phyloP scores from a whole-genome alignment of 2,113 vertebrate genomes.

The Myrmecophaga tridactyla region DNA sequence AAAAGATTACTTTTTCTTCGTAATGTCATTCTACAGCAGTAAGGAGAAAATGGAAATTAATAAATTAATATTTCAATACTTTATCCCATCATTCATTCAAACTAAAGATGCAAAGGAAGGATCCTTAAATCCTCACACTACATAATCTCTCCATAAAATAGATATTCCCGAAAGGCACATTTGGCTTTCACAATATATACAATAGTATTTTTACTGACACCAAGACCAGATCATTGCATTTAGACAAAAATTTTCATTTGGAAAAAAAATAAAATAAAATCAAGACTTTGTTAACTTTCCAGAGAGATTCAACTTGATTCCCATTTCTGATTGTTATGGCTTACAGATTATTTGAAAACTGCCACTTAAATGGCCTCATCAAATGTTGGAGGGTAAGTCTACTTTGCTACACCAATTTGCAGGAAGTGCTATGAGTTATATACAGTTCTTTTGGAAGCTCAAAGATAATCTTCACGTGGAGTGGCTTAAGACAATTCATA shows the following conservation, averaged over 20 bases:
- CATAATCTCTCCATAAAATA: background rate
- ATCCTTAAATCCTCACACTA: background rate
- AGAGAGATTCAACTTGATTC: background rate
- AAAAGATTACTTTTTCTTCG: background rate
- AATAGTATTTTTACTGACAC: background rate
- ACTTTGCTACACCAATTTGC: background rate
- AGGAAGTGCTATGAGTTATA: background rate
- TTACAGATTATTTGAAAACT: background rate
- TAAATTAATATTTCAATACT: background rate
- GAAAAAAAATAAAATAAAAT: conserved; percentile 5
- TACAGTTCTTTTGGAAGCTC: background rate
- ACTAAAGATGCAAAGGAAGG: background rate
- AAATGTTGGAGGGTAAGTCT: background rate
- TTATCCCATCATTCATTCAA: background rate
- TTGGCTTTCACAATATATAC: background rate
- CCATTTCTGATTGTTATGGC: background rate
- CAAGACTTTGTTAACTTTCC: background rate
- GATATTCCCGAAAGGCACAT: background rate
- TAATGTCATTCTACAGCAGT: background rate
- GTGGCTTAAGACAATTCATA: background rate
- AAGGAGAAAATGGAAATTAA: background rate
- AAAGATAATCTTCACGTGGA: background rate
- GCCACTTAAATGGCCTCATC: background rate
- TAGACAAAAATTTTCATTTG: conserved; percentile 12
- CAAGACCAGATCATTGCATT: background rate